Conservation (phyloP, 2,888 invertebrate species). For the Argyra leucocephala region DNA sequence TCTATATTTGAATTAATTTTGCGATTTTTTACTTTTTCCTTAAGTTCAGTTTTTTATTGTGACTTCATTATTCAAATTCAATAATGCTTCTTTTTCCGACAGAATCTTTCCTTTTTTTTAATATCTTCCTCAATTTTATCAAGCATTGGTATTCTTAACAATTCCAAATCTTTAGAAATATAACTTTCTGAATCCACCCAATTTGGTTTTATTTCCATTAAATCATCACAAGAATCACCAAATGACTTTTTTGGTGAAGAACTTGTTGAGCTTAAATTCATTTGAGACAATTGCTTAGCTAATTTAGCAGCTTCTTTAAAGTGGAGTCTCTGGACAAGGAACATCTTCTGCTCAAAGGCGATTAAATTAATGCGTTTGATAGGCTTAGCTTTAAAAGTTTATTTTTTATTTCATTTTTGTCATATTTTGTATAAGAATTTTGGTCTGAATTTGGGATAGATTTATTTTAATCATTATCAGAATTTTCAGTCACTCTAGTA, state of each 20-base stretch:
- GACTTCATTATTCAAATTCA: too few species aligned
- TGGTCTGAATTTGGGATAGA: not conserved
- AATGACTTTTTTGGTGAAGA: constrained; percentile 27
- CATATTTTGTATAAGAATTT: not conserved
- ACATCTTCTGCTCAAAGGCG: constrained; percentile 22
- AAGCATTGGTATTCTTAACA: constrained; percentile 30
- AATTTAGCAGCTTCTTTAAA: constrained; percentile 25
- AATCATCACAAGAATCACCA: constrained; percentile 29
- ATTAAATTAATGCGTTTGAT: constrained; percentile 27
- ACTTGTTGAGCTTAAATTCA: constrained; percentile 7
- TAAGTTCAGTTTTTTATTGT: not conserved
- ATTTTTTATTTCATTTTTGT: constrained; percentile 24
- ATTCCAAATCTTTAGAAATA: constrained; percentile 27
- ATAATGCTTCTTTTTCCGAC: too few species aligned
- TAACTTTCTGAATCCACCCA: constrained; percentile 28
- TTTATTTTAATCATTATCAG: not conserved
- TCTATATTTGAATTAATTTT: not conserved
- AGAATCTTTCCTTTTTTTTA: not conserved
- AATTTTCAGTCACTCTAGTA: too few species aligned
- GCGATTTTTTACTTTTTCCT: not conserved
- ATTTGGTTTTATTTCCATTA: constrained; percentile 24
- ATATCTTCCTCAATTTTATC: not conserved
- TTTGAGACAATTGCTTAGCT: constrained; percentile 24
- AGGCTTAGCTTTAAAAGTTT: constrained; percentile 29
- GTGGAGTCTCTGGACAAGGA: constrained; percentile 21